These are phyloP conservation scores for Scrobipalpa costella DNA, from an alignment of 2,888 invertebrate genomes.

Conservation along the genomic window DNA sequence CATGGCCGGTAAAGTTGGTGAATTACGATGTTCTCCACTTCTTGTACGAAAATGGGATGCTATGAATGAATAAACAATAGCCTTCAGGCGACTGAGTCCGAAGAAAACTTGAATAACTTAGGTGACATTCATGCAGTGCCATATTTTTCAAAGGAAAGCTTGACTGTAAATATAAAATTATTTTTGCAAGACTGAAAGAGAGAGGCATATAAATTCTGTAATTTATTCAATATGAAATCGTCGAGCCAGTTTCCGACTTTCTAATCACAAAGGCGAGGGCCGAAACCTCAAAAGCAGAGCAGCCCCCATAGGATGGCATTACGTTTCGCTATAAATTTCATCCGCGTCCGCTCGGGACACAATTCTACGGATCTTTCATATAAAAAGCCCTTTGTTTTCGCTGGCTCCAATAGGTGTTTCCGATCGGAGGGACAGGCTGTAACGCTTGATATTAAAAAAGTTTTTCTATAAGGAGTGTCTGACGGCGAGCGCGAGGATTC, in stretches of 20 bases:
- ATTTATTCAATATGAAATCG: conserved; percentile 55
- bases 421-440: conserved; percentile 66
- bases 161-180: background rate
- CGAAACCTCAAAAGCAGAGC: conserved; percentile 43
- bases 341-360: conserved; percentile 53
- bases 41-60: conserved; percentile 20
- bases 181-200: no score
- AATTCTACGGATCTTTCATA: conserved; percentile 63
- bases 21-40: conserved; percentile 18
- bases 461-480: conserved; percentile 64
- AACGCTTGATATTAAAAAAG: conserved; percentile 77
- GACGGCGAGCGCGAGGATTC: conserved; percentile 53
- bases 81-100: conserved; percentile 20
- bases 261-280: conserved; percentile 39
- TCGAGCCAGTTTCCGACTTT: conserved; percentile 44
- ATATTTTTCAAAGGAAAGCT: conserved; percentile 9
- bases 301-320: conserved; percentile 55
- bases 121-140: conserved; percentile 1
- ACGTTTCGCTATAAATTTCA: conserved; percentile 63
- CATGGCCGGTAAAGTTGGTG: conserved; percentile 22
- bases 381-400: conserved; percentile 66
- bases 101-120: conserved; percentile 12
- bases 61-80: conserved; percentile 23
- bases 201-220: conserved; percentile 30
- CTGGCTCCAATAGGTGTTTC: conserved; percentile 65